A percentile compares a stretch with the other conserved stretches of the same genome.
These are phyloP conservation scores for Icerya purchasi DNA, from an alignment of 2,888 invertebrate species.

Conservation along the genomic window DNA sequence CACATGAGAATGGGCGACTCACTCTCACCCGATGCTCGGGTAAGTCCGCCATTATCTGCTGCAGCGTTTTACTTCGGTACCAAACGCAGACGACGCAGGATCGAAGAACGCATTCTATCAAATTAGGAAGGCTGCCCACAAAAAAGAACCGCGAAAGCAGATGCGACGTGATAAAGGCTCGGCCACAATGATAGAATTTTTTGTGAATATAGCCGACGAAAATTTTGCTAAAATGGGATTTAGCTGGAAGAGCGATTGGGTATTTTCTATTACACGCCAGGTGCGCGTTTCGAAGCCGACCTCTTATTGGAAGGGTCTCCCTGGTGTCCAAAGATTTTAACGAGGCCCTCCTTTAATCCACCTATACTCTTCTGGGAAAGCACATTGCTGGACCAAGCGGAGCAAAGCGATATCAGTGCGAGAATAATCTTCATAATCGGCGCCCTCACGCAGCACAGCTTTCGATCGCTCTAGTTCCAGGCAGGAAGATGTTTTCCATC, in stretches of 20 bases:
- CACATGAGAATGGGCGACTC: neutral
- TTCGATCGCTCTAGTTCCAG: too few relatives aligned
- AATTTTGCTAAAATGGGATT: slow-evolving; percentile 1
- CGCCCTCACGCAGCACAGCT: too few relatives aligned
- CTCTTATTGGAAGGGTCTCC: too few relatives aligned
- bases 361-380: too few relatives aligned
- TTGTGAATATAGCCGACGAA: neutral
- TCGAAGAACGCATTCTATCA: neutral
- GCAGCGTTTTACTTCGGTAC: neutral
- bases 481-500: too few relatives aligned
- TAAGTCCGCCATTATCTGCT: slow-evolving; percentile 4
- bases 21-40: neutral
- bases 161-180: neutral
- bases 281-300: neutral
- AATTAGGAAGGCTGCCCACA: neutral
- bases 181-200: neutral
- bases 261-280: neutral
- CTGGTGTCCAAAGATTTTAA: too few relatives aligned
- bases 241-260: slow-evolving; percentile 1
- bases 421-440: too few relatives aligned
- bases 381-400: too few relatives aligned
- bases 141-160: neutral
- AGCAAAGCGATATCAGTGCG: too few relatives aligned
- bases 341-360: too few relatives aligned
- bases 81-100: neutral